Conservation (phyloP, 2,888 invertebrate species). For the Cataglyphis rosenhaueri region DNA sequence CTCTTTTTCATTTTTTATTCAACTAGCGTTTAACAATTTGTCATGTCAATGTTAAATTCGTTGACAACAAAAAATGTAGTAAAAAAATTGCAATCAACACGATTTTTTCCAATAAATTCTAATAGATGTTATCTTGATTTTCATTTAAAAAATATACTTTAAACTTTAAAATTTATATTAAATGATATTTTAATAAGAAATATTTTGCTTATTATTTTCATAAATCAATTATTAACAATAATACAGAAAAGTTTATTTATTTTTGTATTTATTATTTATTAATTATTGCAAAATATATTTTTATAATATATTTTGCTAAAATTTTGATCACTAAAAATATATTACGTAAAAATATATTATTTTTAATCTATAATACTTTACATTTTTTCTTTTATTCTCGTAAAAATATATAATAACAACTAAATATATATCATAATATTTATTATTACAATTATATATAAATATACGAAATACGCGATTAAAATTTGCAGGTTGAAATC, state of each 20-base stretch:
- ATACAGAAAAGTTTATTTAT: not conserved
- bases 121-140: not conserved
- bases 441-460: not conserved
- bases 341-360: not conserved
- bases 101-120: not conserved
- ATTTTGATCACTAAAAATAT: not conserved
- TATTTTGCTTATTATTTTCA: not conserved
- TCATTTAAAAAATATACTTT: not conserved
- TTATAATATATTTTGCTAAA: not conserved
- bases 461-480: not conserved
- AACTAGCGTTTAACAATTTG: conserved; percentile 27
- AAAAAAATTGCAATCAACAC: not conserved
- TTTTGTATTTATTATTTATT: not conserved
- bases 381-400: not conserved
- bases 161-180: not conserved
- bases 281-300: conserved; percentile 6
- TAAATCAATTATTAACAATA: not conserved
- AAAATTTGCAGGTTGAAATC: conserved; percentile 91
- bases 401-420: not conserved
- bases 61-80: not conserved
- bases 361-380: not conserved
- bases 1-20: conserved; percentile 25
- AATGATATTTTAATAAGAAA: not conserved
- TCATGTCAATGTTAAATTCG: conserved; percentile 11
- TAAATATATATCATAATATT: not conserved